phyloP scores from a whole-genome alignment of 64 coral and sea anemone species.

The Montipora foliosa region DNA sequence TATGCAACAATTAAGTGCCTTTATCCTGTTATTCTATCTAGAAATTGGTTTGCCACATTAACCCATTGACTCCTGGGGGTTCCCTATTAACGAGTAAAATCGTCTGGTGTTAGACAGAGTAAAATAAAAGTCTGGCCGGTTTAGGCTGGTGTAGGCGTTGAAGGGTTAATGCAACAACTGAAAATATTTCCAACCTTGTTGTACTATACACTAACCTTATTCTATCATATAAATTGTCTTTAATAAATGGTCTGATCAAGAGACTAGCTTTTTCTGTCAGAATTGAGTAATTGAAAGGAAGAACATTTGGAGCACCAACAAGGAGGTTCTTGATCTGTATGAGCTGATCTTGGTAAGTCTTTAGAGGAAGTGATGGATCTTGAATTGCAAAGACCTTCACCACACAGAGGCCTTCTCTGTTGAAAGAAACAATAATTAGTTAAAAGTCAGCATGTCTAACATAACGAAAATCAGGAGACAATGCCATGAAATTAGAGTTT shows the following conservation, averaged over 20 bases:
- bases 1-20: too few species aligned
- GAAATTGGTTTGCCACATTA: too few species aligned
- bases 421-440: background rate
- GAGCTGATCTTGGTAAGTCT: conserved; percentile 93
- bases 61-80: too few species aligned
- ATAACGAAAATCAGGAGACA: too few species aligned
- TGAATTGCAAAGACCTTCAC: conserved; percentile 99
- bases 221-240: conserved; percentile 97
- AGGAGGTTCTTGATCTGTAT: conserved; percentile 88
- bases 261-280: conserved; percentile 96
- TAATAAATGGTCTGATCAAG: conserved; percentile 89
- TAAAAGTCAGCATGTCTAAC: too few species aligned
- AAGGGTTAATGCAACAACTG: background rate
- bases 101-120: too few species aligned
- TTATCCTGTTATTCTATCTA: too few species aligned
- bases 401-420: conserved; percentile 96
- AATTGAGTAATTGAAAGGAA: conserved; percentile 92
- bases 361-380: conserved; percentile 93
- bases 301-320: conserved; percentile 74
- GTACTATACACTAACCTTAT: conserved; percentile 72
- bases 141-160: too few species aligned
- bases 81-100: too few species aligned
- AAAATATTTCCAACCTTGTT: background rate
- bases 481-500: too few species aligned
- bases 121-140: too few species aligned